Percentiles rank a stretch among this genome's conserved stretches.
Conservation (phyloP, 2,113 vertebrate species). For the Acrocephalus arundinaceus region DNA sequence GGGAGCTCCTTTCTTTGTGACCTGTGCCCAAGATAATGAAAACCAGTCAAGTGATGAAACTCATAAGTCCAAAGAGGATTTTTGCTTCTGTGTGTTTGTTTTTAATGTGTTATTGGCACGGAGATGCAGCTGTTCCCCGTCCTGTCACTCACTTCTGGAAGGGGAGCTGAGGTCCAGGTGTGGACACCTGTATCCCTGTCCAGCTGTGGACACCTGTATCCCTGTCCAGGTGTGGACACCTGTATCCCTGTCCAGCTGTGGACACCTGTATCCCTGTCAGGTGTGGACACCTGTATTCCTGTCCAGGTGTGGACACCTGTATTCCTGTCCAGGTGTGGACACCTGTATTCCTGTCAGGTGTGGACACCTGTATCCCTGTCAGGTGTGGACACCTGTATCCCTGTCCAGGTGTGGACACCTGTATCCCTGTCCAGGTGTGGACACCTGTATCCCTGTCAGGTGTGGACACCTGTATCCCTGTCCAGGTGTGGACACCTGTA, state of each 20-base stretch:
- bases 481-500: background rate
- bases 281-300: background rate
- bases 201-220: background rate
- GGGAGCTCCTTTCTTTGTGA: background rate
- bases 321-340: no score
- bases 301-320: no score
- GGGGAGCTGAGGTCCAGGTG: background rate
- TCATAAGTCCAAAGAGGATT: background rate
- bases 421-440: no score
- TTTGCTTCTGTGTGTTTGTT: background rate
- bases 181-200: background rate
- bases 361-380: background rate
- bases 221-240: background rate
- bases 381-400: background rate
- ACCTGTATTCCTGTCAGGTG: no score
- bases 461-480: background rate
- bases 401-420: background rate
- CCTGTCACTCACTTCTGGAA: background rate
- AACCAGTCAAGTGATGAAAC: slow-evolving; percentile 48
- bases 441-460: no score
- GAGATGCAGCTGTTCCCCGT: background rate
- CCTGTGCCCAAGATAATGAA: slow-evolving; percentile 31
- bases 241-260: no score
- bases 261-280: no score
- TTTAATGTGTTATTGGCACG: background rate